Evolutionary conservation across 2,113 vertebrate genomes (phyloP), one percentile per base, ranked within the genome.

Genomic region (Pterophyllum scalare): DNA sequence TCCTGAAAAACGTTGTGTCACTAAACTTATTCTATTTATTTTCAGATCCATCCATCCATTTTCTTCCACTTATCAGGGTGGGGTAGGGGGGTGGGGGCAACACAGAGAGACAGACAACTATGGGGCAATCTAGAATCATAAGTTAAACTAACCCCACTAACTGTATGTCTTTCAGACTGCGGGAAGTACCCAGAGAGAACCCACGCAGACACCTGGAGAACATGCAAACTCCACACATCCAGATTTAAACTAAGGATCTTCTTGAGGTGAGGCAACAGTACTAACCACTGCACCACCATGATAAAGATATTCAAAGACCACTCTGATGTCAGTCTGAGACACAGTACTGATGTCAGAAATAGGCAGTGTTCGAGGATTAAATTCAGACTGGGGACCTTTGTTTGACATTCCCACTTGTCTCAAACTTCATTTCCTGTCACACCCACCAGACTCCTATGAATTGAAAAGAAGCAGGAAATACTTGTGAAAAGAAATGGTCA

Each of bases 361-460:
- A 26, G 22, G 54, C 33, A 26, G 4, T 7, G 13, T 64, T 52
- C 56, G 20, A 17, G 26, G 72, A 83, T 85, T 75, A 22, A 58
- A 70, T 81, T 75, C 77, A 81, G 20, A 22, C 58, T 10, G 3
- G 15, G 54, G 54, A 60, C 17, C 11, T 72, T 84, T 83, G 49
- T 84, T 84, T 62, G 12, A 22, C 75, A 64, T 81, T 64, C 17
- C 46, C 13, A 2, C 58, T 65, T 65, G 31, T 46, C 12, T 70
- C 43, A 52, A 14, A 40, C 24, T 58, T 76, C 58, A 84, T 86
- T 88, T 88, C 80, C 83, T 80, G 62, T 65, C 54, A n/a, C 58
- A 26, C 15, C 43, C 22, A 75, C 54, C 19, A 22, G 19, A 67
- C 49, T 61, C 14, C 22, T n/a, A 54, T 84, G 24, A 82, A 67